A percentile compares a stretch with the other conserved stretches of the same genome.
Conservation (phyloP, 2,888 invertebrate genomes). For the Pyrochroa serraticornis region DNA sequence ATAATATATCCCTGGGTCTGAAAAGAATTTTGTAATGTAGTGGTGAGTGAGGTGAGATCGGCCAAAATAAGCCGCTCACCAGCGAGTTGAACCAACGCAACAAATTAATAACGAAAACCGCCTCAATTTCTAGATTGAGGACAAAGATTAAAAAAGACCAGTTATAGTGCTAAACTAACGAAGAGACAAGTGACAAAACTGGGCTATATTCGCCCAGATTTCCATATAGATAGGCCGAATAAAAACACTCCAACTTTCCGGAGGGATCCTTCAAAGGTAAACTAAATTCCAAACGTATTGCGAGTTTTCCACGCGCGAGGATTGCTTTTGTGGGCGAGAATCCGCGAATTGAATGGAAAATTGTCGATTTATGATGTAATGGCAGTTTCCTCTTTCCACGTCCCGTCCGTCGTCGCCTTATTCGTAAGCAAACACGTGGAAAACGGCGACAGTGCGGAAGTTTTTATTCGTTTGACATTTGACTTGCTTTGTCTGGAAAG, state of each 20-base stretch:
- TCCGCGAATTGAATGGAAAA: constrained; percentile 51
- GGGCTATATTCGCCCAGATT: constrained; percentile 32
- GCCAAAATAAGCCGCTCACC: neutral
- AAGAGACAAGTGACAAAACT: constrained; percentile 13
- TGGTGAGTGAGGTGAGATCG: neutral
- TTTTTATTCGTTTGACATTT: constrained; percentile 18
- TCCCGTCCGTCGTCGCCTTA: constrained; percentile 26
- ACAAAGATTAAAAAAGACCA: neutral
- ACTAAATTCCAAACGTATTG: constrained; percentile 46
- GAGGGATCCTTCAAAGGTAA: constrained; percentile 45
- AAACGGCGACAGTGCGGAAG: constrained; percentile 6
- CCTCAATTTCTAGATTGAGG: neutral
- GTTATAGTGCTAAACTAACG: neutral
- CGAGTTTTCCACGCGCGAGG: constrained; percentile 44
- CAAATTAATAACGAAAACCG: neutral
- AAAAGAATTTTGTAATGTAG: constrained; percentile 9
- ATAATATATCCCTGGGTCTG: constrained; percentile 5
- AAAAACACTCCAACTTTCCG: constrained; percentile 42
- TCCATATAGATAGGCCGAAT: constrained; percentile 42
- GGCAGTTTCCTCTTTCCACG: constrained; percentile 31
- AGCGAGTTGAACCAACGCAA: neutral
- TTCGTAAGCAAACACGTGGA: constrained; percentile 21
- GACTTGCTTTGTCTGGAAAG: neutral
- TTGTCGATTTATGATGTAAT: constrained; percentile 52
- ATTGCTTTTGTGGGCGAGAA: constrained; percentile 47